Evolutionary conservation across 2,888 invertebrate genomes (phyloP), one percentile per base, ranked within the genome.

Genomic region (Hololepta plana): DNA sequence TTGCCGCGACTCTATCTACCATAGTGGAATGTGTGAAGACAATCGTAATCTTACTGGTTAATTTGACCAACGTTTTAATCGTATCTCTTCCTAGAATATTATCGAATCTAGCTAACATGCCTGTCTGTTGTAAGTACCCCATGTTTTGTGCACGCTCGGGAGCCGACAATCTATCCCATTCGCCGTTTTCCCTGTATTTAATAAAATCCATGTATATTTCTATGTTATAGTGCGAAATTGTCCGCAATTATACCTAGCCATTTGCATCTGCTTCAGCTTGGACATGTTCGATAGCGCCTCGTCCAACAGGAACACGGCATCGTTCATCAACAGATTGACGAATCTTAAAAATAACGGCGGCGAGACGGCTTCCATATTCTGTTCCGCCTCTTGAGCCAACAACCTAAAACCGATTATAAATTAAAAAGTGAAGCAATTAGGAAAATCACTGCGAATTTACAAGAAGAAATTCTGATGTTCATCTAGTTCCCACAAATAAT

Each of bases 271-370:
- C 29, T 77, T 70, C 31, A 93, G 68, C 50, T 87, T 81, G 26
- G 81, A 74, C 77, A 93, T 82, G 47, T 85, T 84, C 3, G 75
- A 65, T 8, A 87, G 61, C 0, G 90, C 88, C 49, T 95, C 93
- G 49, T 93, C 91, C 35, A 98, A 53, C 8, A 98, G 60, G 49
- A 84, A 96, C 16, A 93, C 91, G 28, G 93, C 91, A 59, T 98
- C 96, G 48, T 98, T 98, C 52, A 96, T 91, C 9, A 98, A 61
- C 35, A 98, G 64, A 60, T 98, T 98, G 17, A 95, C 74, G 48
- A 98, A 98, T 24, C 91, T 70, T 23, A 96, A 61, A 55, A 95
- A 96, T 32, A 93, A 51, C 2, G 93, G 95, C 4, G 91, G 85
- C 34, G 76, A 73, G 2, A 82, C 76, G 1, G 80, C 82, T 46